A percentile compares a stretch with the other conserved stretches of the same genome.
These are phyloP conservation scores for Serranus cabrilla DNA, from an alignment of 2,797 vertebrate genomes.

Conservation along the genomic window DNA sequence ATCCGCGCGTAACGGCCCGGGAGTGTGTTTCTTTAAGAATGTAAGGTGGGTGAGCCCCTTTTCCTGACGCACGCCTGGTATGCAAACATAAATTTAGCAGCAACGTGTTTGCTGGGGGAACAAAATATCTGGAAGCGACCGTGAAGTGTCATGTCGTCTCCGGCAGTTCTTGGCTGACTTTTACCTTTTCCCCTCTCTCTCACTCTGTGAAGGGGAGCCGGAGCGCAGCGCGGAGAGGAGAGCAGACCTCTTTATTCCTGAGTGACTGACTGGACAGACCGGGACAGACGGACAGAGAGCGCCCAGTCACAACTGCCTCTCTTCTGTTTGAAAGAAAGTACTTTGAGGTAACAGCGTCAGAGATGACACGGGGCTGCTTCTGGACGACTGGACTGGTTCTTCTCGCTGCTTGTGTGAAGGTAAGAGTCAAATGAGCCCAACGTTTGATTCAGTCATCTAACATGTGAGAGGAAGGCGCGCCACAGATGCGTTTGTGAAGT, in stretches of 20 bases:
- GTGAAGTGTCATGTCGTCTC: slow-evolving; percentile 77
- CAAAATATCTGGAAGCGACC: slow-evolving; percentile 78
- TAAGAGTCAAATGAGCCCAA: slow-evolving; percentile 38
- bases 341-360: slow-evolving; percentile 40
- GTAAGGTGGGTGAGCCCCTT: slow-evolving; percentile 85
- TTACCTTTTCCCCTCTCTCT: slow-evolving; percentile 9
- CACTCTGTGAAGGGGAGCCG: slow-evolving; percentile 43
- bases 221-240: slow-evolving; percentile 48
- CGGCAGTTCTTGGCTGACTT: slow-evolving; percentile 62
- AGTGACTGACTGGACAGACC: slow-evolving; percentile 28
- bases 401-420: slow-evolving; percentile 66
- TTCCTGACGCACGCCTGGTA: slow-evolving; percentile 83
- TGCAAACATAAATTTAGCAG: slow-evolving; percentile 89
- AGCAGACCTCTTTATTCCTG: slow-evolving; percentile 45
- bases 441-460: neutral
- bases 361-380: slow-evolving; percentile 71
- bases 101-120: slow-evolving; percentile 84
- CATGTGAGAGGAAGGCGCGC: slow-evolving; percentile 18
- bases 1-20: slow-evolving; percentile 43
- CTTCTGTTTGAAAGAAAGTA: slow-evolving; percentile 30
- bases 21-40: slow-evolving; percentile 87
- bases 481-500: neutral
- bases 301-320: slow-evolving; percentile 22
- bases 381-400: slow-evolving; percentile 67
- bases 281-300: slow-evolving; percentile 28